phyloP scores from a whole-genome alignment of 2,888 invertebrate species.

The Epistrophe eligans region DNA sequence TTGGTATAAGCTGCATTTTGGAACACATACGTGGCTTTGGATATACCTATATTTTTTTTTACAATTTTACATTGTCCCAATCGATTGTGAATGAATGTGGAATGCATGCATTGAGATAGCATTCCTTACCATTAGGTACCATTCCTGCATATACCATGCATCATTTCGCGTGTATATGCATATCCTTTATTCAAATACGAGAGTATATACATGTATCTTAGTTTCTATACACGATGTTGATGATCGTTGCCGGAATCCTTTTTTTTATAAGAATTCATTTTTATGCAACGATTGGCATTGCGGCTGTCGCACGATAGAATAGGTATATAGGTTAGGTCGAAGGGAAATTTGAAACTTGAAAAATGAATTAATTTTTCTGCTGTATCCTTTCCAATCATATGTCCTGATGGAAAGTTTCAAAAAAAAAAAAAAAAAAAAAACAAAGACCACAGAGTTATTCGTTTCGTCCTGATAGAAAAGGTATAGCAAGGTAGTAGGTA shows the following conservation, averaged over 20 bases:
- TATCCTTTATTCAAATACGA: constrained; percentile 53
- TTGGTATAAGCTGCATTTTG: too few species aligned
- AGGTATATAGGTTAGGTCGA: constrained; percentile 32
- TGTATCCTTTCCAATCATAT: constrained; percentile 32
- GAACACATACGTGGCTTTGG: background rate
- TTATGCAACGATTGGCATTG: constrained; percentile 58
- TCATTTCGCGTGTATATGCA: constrained; percentile 40
- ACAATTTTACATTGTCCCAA: constrained; percentile 3
- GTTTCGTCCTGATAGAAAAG: constrained; percentile 16
- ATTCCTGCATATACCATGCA: constrained; percentile 8
- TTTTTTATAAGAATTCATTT: constrained; percentile 25
- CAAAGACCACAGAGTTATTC: constrained; percentile 56
- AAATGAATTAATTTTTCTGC: constrained; percentile 54
- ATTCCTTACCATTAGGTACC: background rate
- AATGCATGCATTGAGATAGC: constrained; percentile 5
- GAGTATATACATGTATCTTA: background rate
- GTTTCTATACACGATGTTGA: background rate
- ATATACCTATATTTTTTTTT: background rate
- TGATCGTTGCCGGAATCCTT: constrained; percentile 20
- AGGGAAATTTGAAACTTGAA: constrained; percentile 48
- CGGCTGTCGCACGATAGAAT: constrained; percentile 41
- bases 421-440: constrained; percentile 34
- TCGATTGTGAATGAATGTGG: constrained; percentile 23
- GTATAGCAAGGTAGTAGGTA: background rate
- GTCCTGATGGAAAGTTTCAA: constrained; percentile 1